Percentiles rank a stretch among this genome's conserved stretches.
These are phyloP conservation scores for Peromyscus maniculatus DNA, from an alignment of 2,113 vertebrate genomes.

Conservation along the genomic window DNA sequence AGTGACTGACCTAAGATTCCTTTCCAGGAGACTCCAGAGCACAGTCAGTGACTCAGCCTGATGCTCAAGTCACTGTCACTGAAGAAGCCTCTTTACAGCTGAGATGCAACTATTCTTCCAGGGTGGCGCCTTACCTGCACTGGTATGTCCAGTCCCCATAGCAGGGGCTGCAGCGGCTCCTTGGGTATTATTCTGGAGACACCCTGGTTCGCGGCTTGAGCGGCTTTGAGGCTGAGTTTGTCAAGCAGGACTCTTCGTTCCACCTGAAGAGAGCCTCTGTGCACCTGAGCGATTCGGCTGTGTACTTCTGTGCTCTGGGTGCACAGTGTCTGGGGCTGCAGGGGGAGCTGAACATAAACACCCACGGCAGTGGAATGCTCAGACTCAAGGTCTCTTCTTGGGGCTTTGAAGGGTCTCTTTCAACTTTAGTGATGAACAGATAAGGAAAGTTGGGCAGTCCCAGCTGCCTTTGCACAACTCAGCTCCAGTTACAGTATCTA, in stretches of 20 bases:
- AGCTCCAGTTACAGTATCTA: not conserved
- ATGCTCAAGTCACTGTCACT: not conserved
- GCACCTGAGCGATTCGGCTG: not conserved
- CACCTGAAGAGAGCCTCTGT: constrained; percentile 32
- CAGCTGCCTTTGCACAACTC: not conserved
- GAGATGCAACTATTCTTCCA: not conserved
- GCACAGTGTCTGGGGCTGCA: constrained; percentile 33
- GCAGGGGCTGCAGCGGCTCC: not conserved
- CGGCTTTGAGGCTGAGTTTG: constrained; percentile 21
- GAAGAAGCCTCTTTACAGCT: not conserved
- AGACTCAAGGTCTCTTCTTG: not conserved
- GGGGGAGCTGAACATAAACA: constrained; percentile 37
- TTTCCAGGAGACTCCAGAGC: constrained; percentile 39
- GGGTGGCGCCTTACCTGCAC: not conserved
- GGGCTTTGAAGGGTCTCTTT: not conserved
- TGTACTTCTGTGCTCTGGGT: constrained; percentile 54
- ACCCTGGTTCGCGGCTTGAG: not conserved
- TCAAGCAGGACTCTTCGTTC: constrained; percentile 43
- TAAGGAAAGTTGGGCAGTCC: too few relatives aligned
- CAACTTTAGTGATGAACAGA: too few relatives aligned
- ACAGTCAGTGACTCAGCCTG: constrained; percentile 27
- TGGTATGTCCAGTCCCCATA: constrained; percentile 19
- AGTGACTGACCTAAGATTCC: not conserved
- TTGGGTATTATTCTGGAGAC: not conserved
- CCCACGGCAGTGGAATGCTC: too few relatives aligned